phyloP scores from a whole-genome alignment of 1,140 invertebrate species.

The Caenorhabditis tropicalis region DNA sequence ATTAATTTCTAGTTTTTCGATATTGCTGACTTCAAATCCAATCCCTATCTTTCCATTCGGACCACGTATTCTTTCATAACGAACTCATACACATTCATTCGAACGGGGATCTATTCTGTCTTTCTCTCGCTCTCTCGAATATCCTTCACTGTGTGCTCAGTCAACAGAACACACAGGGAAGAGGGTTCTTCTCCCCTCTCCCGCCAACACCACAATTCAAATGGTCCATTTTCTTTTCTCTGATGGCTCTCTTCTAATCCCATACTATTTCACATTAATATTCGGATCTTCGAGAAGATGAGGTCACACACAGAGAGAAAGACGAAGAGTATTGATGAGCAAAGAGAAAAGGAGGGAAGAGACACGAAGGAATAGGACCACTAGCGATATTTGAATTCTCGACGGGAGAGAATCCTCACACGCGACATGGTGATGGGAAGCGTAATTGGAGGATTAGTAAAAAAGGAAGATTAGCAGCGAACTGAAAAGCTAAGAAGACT shows the following conservation, averaged over 20 bases:
- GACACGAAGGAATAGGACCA: background rate
- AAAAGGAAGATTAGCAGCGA: background rate
- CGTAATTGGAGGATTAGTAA: background rate
- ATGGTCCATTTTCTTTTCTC: background rate
- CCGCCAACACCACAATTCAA: background rate
- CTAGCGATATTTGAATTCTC: slow-evolving; percentile 35
- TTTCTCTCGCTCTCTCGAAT: background rate
- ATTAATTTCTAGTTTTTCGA: too few species aligned
- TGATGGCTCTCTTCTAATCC: background rate
- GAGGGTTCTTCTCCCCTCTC: background rate
- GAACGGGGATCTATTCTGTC: background rate
- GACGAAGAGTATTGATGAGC: background rate
- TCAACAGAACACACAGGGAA: background rate
- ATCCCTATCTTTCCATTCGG: too few species aligned
- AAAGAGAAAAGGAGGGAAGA: background rate
- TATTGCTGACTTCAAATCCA: too few species aligned
- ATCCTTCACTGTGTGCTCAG: slow-evolving; percentile 17
- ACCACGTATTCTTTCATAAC: too few species aligned
- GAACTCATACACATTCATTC: background rate
- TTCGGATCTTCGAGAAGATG: background rate
- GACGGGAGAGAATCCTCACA: background rate
- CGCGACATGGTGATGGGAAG: background rate
- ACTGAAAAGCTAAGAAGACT: too few species aligned
- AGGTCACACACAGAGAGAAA: background rate
- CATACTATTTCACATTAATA: background rate